Base-by-base conservation (phyloP, 2,888 invertebrate species). In the Andrena chrysosceles region DNA sequence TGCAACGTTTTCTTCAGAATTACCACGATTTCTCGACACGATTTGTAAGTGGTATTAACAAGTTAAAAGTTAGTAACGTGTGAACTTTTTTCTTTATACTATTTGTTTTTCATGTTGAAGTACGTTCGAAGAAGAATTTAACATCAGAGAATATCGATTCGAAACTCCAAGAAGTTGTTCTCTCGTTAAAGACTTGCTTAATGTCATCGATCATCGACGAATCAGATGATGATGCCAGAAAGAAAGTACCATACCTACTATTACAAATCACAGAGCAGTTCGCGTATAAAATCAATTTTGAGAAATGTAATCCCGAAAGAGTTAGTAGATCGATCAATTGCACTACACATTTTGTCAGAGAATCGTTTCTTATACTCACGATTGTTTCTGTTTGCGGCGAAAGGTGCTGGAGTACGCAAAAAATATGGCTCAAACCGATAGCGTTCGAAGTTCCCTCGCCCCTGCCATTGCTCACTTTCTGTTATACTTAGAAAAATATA, bases 1-100 rank as follows among this genome's bases (percentile, higher is more conserved):
- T 72, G 90, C 89, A 0, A 73, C 76, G 13, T 87, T 89, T 6
- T 89, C 94, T 48, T 94, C 93, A 74, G 93, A 94, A 85, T 90
- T 95, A 3, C 79, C 92, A 6, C 85, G 87, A 5, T 95, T 95
- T 90, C 90, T 95, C 20, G 87, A 89, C 67, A 89, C 89, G 83
- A 91, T 94, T 59, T 93, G 95, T 95, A 93, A 88, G 93, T 92
- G 35, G 80, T 59, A 42, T 35, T 71, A 20, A 20, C 31, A 2
- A 6, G 31, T 49, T 23, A 20, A 1, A n/a, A 2, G 5, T 54
- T 29, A 35, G 13, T 31, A 42, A 42, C 26, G 0, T 23, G n/a
- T 0, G 54, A 33, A 33, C 20, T 8, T 42, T 0, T 10, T 69
- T 8, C 2, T 29, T 42, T 35, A 10, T 20, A 60, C 13, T n/a